These are phyloP conservation scores for Mus caroli DNA, from an alignment of 2,797 vertebrate species.

Conservation along the genomic window DNA sequence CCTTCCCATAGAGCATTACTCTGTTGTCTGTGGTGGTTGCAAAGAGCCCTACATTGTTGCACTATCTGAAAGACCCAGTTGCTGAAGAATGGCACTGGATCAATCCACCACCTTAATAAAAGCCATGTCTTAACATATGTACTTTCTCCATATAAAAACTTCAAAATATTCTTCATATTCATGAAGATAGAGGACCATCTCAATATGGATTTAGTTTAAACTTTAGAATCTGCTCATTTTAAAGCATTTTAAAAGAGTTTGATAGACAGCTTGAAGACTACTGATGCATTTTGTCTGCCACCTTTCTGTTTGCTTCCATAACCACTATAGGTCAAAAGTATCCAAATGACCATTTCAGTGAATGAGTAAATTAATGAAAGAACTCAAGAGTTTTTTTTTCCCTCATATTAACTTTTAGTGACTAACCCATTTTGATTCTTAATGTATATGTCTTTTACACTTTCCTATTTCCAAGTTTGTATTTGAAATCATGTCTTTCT, in stretches of 20 bases:
- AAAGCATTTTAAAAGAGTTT: neutral
- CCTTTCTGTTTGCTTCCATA: neutral
- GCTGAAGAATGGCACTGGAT: neutral
- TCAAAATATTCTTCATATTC: neutral
- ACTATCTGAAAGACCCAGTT: neutral
- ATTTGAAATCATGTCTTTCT: neutral
- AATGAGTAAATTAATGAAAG: neutral
- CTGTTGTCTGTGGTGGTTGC: neutral
- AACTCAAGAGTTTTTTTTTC: neutral
- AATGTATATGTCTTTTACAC: neutral
- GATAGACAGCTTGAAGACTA: neutral
- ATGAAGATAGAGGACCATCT: neutral
- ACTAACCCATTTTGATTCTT: slow-evolving; percentile 11
- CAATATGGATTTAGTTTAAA: neutral
- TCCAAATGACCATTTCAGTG: neutral
- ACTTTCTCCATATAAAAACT: neutral
- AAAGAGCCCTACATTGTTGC: neutral
- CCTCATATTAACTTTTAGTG: neutral
- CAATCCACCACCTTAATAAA: neutral
- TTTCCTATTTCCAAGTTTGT: neutral
- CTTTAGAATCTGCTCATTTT: neutral
- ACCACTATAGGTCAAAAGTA: neutral
- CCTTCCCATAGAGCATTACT: neutral
- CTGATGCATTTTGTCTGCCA: neutral
- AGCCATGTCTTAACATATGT: neutral